Base-by-base conservation (phyloP, 2,888 invertebrate genomes). In the Drosophila limbata region DNA sequence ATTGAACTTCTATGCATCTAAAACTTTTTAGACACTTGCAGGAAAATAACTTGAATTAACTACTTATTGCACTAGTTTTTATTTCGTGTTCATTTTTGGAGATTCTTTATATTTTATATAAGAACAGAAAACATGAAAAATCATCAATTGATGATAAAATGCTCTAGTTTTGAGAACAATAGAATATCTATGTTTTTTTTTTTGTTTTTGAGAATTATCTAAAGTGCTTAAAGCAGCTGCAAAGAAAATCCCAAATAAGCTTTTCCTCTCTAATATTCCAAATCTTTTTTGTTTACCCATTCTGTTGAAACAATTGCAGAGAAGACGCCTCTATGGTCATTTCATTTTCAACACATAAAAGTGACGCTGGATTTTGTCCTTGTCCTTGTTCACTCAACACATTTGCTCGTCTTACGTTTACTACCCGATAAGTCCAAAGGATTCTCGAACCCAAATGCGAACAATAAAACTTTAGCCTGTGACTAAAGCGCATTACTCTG, bases 401-500 rank as follows among this genome's bases (percentile, higher is more conserved):
- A 28, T 44, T 35, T 21, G 31, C 57, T 50, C 37, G 60, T 51
- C 67, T 63, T 63, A 17, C 44, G 64, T 75, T 78, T 72, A 78
- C 65, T 75, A 66, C 40, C 52, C 79, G 79, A 59, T 79, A 79
- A 78, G 75, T 75, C 75, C 68, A 21, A 28, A 17, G 45, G 61
- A 73, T 77, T 62, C 73, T 69, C 44, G 64, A 25, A 40, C 37
- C 48, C 25, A 55, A 63, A 63, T 39, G 47, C 39, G 57, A 61
- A 63, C 76, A 77, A 77, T 77, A 77, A 77, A 77, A 77, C 62
- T 66, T 77, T 63, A 69, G 63, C 52, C 70, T 35, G 61, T 44
- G 53, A 47, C 60, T 57, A 78, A 81, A 78, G 70, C 81, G 76
- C 76, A 80, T 80, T 79, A 79, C 81, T 72, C 51, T 57, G 67